These are phyloP conservation scores for Mus pahari DNA, from an alignment of 2,113 vertebrate species.

Conservation along the genomic window DNA sequence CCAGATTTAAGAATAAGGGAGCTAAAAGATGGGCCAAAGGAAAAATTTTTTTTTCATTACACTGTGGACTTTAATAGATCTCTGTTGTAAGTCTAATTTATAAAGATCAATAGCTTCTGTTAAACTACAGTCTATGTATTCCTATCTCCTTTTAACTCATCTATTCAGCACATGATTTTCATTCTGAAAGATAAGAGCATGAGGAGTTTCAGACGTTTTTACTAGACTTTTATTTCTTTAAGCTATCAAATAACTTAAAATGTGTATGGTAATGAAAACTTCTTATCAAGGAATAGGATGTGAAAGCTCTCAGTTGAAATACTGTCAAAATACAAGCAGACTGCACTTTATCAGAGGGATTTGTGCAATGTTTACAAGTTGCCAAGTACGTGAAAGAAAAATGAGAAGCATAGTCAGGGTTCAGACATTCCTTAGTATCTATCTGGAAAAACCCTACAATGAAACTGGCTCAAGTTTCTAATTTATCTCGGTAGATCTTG, in stretches of 20 bases:
- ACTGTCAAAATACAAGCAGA: constrained; percentile 62
- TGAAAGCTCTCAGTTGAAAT: constrained; percentile 59
- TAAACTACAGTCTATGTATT: constrained; percentile 73
- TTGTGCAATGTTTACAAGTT: constrained; percentile 56
- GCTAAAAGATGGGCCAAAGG: constrained; percentile 75
- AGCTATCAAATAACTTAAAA: constrained; percentile 80
- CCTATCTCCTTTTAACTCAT: constrained; percentile 80
- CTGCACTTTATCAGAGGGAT: constrained; percentile 33
- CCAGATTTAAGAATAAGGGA: constrained; percentile 71
- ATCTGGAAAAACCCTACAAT: neutral
- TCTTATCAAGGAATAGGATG: constrained; percentile 46
- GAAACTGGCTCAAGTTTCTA: neutral
- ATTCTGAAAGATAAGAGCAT: constrained; percentile 72
- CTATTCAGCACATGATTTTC: constrained; percentile 67
- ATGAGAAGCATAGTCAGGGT: constrained; percentile 29
- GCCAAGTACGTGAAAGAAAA: constrained; percentile 34
- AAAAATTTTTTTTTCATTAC: constrained; percentile 78
- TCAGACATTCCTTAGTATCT: constrained; percentile 31
- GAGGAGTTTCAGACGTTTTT: constrained; percentile 75
- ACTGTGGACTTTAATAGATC: constrained; percentile 81
- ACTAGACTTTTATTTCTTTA: constrained; percentile 51
- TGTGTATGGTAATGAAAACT: constrained; percentile 72
- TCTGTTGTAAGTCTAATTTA: constrained; percentile 84
- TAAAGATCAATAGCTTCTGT: constrained; percentile 85
- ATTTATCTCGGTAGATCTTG: neutral